Evolutionary conservation across 2,888 invertebrate species (phyloP), one percentile per base, ranked within the genome.

Genomic region (Trichogramma evanescens): DNA sequence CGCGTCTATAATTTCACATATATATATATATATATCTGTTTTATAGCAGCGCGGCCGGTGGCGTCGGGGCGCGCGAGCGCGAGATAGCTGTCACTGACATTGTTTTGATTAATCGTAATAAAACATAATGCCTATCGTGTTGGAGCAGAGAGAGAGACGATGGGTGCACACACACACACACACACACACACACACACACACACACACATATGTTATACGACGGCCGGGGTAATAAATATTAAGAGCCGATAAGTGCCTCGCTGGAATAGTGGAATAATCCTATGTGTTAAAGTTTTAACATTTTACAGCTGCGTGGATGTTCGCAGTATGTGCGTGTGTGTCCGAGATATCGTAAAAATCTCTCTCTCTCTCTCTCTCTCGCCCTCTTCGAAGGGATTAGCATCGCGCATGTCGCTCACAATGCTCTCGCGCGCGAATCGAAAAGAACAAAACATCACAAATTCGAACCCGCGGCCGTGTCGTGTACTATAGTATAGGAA

Each of bases 71-170:
- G n/a, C n/a, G n/a, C n/a, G n/a, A n/a, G 13, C 13, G 13, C 13
- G 13, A 13, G 13, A 13, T 13, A 13, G 13, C 13, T 13, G 13
- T 13, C 13, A 13, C 13, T 1, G 13, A 13, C 62, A 62, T 58
- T 58, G 55, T 43, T 56, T 55, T 57, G 62, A 62, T 62, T 62
- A 58, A 62, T 62, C 55, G 55, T 43, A 48, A 48, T 52, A 26
- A 61, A 61, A 13, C 13, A 13, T 58, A 52, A 53, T 53, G 54
- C 48, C 13, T 13, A 53, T 6, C 42, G 50, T 0, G 6, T 4
- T 50, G 3, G 50, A 50, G 40, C 39, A 40, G 50, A 50, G 50
- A 50, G 52, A 6, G 13, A 43, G 43, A 52, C n/a, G 5, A 45
- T 45, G 46, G 13, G 13, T 13, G 13, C 13, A 13, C 13, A 13